Percentiles rank a stretch among this genome's conserved stretches.
These are phyloP conservation scores for Brachionus plicatilis DNA, from an alignment of 1,140 invertebrate genomes.

Conservation along the genomic window DNA sequence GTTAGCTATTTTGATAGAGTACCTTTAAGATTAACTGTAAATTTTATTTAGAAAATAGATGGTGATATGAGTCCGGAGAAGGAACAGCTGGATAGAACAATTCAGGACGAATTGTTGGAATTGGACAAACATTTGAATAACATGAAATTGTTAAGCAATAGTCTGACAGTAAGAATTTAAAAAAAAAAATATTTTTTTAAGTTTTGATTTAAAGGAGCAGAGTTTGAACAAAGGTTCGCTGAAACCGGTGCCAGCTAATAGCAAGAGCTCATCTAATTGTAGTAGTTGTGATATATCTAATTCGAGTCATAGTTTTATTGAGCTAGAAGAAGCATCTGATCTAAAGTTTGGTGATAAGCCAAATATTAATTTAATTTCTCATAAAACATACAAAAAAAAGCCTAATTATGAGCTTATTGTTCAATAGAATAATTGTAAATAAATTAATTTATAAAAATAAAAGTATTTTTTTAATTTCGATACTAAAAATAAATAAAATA, in stretches of 20 bases:
- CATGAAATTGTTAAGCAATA: neutral
- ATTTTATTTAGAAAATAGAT: conserved; percentile 14
- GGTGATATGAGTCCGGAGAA: neutral
- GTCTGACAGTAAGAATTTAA: neutral
- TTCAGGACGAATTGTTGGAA: conserved; percentile 3
- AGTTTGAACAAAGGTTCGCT: neutral
- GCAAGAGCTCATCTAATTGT: conserved; percentile 13
- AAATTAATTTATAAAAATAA: neutral
- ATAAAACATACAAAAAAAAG: neutral
- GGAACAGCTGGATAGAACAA: neutral
- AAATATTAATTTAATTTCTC: neutral
- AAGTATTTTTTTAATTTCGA: neutral
- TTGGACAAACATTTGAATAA: conserved; percentile 16
- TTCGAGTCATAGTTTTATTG: conserved; percentile 35
- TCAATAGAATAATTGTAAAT: neutral
- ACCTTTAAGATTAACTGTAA: neutral
- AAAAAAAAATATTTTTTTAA: neutral
- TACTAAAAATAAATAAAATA: too few relatives aligned
- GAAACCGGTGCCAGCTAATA: neutral
- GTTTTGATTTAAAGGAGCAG: neutral
- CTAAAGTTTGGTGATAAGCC: neutral
- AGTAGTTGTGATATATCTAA: conserved; percentile 11
- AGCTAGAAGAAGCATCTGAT: conserved; percentile 22
- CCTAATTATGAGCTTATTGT: neutral
- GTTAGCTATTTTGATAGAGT: too few relatives aligned